These are phyloP conservation scores for Todiramphus chloris DNA, from an alignment of 2,113 vertebrate species.

Conservation along the genomic window DNA sequence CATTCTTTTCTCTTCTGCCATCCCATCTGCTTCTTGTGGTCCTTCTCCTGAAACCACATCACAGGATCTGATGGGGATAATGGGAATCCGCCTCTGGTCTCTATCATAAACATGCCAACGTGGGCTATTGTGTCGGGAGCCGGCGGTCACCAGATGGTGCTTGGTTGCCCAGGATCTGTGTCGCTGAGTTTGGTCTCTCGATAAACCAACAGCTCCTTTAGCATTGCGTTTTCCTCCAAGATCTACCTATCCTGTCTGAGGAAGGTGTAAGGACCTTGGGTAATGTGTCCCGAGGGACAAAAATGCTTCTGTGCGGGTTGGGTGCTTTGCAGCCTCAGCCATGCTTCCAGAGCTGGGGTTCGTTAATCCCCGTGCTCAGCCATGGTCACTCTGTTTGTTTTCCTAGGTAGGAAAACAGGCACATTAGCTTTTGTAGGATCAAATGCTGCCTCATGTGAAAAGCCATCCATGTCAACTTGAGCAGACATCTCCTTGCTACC, in stretches of 20 bases:
- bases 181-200: neutral
- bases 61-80: constrained; percentile 45
- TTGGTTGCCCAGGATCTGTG: constrained; percentile 54
- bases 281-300: neutral
- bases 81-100: constrained; percentile 57
- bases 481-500: neutral
- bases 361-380: constrained; percentile 3
- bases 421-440: neutral
- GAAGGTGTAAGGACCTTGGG: neutral
- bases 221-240: neutral
- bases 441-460: neutral
- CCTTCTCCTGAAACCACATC: constrained; percentile 55
- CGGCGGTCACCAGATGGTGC: constrained; percentile 66
- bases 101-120: constrained; percentile 68
- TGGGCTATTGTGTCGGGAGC: constrained; percentile 56
- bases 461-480: neutral
- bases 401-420: constrained; percentile 4
- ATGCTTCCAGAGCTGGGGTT: neutral
- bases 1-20: constrained; percentile 50
- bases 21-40: constrained; percentile 60
- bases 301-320: neutral
- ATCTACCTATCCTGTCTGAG: neutral
- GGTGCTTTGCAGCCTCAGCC: neutral
- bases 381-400: neutral
- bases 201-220: constrained; percentile 19